Evolutionary conservation across 2,888 invertebrate species (phyloP).

Genomic region (Drosophila antonietae): DNA sequence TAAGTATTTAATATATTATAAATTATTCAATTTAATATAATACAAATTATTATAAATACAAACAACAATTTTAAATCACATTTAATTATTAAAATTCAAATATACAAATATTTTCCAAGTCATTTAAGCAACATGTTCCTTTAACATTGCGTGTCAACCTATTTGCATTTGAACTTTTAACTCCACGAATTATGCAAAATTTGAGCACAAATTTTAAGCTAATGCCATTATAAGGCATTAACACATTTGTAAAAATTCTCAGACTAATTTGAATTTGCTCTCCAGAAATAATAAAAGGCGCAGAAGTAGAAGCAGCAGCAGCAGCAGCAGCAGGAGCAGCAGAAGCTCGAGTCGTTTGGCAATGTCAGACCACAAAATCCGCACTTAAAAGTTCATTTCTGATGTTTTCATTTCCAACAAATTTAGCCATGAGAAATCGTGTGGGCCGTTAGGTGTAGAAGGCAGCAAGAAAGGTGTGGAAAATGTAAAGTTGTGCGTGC

Average conservation of each 20-base stretch:
- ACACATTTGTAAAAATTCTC: conserved; percentile 39
- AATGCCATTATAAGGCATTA: conserved; percentile 34
- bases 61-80: not conserved
- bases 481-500: conserved; percentile 34
- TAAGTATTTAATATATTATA: too few relatives aligned
- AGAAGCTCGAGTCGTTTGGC: conserved; percentile 4
- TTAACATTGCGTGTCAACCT: not conserved
- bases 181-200: conserved; percentile 36
- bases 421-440: conserved; percentile 42
- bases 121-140: not conserved
- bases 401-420: conserved; percentile 69
- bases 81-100: not conserved
- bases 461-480: conserved; percentile 8
- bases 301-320: not conserved
- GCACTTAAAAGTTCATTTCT: conserved; percentile 69
- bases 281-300: not conserved
- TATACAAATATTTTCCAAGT: not conserved
- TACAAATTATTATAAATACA: too few relatives aligned
- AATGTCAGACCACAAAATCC: conserved; percentile 65
- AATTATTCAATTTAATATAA: too few relatives aligned
- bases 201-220: conserved; percentile 15
- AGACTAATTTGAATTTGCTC: conserved; percentile 36
- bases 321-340: not conserved
- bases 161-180: conserved; percentile 12
- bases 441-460: not conserved